Percentiles rank a stretch among this genome's conserved stretches.
Evolutionary conservation across 2,797 vertebrate species (phyloP).

Genomic region (Pygocentrus nattereri): DNA sequence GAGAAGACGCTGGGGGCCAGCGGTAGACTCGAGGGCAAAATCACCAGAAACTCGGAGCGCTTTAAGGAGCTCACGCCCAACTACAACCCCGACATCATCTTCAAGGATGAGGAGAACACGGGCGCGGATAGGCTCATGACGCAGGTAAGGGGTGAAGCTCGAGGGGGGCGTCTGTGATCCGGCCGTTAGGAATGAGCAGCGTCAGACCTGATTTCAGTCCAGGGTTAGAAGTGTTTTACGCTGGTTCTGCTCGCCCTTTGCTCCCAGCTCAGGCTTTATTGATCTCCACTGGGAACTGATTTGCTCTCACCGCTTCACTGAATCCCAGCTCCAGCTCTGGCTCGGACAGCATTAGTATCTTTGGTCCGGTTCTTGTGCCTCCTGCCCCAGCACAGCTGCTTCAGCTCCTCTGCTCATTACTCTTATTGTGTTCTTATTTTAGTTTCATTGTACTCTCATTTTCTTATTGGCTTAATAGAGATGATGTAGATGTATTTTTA

Average conservation of each 20-base stretch:
- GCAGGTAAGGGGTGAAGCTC: conserved; percentile 81
- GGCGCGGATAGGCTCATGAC: conserved; percentile 94
- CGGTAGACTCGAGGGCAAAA: conserved; percentile 95
- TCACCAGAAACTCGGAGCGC: conserved; percentile 91
- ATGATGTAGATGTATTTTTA: not conserved
- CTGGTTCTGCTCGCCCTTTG: conserved; percentile 66
- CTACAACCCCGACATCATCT: conserved; percentile 98
- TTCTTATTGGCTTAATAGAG: not conserved
- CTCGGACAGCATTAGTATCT: not conserved
- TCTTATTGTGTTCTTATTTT: not conserved
- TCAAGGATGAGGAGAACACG: conserved; percentile 99
- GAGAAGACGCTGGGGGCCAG: conserved; percentile 97
- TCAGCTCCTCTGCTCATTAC: not conserved
- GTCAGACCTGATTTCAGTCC: not conserved
- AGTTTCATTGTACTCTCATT: not conserved
- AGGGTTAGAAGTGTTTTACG: conserved; percentile 38
- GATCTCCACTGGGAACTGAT: conserved; percentile 57
- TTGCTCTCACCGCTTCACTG: conserved; percentile 32
- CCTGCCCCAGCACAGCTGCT: not conserved
- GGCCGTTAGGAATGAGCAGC: not conserved
- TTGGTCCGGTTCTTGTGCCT: not conserved
- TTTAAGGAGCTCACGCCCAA: conserved; percentile 97
- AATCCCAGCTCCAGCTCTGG: not conserved
- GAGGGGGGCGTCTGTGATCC: too few species aligned
- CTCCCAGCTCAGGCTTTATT: conserved; percentile 70